Percentiles rank a stretch among this genome's conserved stretches.
Evolutionary conservation across 1,140 invertebrate species (phyloP).

Genomic region (Drosophila fuyamai): DNA sequence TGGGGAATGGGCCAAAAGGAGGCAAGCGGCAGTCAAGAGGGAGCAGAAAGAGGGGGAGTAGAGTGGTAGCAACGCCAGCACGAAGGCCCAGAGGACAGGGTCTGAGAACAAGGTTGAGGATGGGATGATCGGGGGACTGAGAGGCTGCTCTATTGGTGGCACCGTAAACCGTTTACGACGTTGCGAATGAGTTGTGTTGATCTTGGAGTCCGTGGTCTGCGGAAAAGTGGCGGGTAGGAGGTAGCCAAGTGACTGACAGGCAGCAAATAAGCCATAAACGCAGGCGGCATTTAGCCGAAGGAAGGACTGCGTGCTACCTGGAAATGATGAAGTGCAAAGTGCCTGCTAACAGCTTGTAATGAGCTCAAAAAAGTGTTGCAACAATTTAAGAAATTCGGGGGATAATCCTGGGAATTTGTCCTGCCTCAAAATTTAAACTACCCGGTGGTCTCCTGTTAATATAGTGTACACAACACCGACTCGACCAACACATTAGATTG

Average conservation of each 20-base stretch:
- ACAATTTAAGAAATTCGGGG: background rate
- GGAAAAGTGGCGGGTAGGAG: background rate
- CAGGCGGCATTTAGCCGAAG: conserved; percentile 11
- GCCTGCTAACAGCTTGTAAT: conserved; percentile 80
- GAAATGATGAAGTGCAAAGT: conserved; percentile 76
- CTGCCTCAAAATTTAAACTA: background rate
- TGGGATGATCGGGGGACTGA: conserved; percentile 5
- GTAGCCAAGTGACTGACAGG: conserved; percentile 61
- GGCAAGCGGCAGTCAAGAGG: background rate
- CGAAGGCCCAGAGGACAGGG: conserved; percentile 12
- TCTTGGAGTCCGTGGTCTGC: background rate
- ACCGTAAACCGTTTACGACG: conserved; percentile 79
- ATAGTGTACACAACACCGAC: conserved; percentile 28
- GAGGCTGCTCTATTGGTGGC: conserved; percentile 66
- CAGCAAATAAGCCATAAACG: conserved; percentile 79
- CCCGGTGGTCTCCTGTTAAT: background rate
- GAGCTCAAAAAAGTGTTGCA: conserved; percentile 55
- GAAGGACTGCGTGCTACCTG: conserved; percentile 8
- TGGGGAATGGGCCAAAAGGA: conserved; percentile 1
- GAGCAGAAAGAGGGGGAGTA: background rate
- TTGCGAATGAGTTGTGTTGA: conserved; percentile 39
- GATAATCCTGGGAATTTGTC: background rate
- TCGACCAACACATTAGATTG: conserved; percentile 36
- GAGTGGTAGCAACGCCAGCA: conserved; percentile 14
- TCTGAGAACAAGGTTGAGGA: conserved; percentile 1